Percentiles rank a stretch among this genome's conserved stretches.
Conservation (phyloP, 2,888 invertebrate genomes). For the Uloborus plumipes region DNA sequence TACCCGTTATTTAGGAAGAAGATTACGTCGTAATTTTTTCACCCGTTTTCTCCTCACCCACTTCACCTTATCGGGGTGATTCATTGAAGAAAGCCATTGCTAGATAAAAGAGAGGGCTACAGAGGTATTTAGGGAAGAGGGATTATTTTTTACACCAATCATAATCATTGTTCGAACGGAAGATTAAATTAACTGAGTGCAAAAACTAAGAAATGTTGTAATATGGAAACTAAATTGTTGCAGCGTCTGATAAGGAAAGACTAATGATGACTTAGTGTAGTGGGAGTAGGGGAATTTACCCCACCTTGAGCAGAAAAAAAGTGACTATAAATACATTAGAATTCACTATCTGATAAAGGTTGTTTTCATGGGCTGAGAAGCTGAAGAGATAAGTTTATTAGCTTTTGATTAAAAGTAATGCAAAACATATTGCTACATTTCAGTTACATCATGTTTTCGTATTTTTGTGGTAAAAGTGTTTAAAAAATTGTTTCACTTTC, state of each 20-base stretch:
- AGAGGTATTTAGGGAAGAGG: constrained; percentile 24
- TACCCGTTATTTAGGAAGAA: constrained; percentile 20
- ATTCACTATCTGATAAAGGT: constrained; percentile 26
- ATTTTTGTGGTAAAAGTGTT: too few species aligned
- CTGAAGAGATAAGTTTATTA: constrained; percentile 43
- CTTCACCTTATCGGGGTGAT: constrained; percentile 25
- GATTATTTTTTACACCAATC: constrained; percentile 20
- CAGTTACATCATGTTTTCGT: too few species aligned
- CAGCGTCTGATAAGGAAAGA: constrained; percentile 43
- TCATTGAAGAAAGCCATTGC: constrained; percentile 37
- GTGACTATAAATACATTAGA: constrained; percentile 12
- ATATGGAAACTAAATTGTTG: constrained; percentile 21
- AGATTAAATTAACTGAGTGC: constrained; percentile 50
- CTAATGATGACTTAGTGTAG: constrained; percentile 31
- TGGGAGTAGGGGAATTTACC: too few species aligned
- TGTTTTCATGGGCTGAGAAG: constrained; percentile 1
- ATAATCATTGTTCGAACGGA: constrained; percentile 48
- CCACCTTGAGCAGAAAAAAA: constrained; percentile 3
- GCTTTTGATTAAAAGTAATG: constrained; percentile 30
- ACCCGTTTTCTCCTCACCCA: constrained; percentile 17
- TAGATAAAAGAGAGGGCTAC: constrained; percentile 45
- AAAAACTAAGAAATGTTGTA: too few species aligned
- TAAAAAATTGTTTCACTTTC: too few species aligned
- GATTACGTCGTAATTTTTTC: constrained; percentile 17
- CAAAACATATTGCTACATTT: too few species aligned